Percentiles rank a stretch among this genome's conserved stretches.
Evolutionary conservation across 2,888 invertebrate genomes (phyloP).

Genomic region (Sympetrum striolatum): DNA sequence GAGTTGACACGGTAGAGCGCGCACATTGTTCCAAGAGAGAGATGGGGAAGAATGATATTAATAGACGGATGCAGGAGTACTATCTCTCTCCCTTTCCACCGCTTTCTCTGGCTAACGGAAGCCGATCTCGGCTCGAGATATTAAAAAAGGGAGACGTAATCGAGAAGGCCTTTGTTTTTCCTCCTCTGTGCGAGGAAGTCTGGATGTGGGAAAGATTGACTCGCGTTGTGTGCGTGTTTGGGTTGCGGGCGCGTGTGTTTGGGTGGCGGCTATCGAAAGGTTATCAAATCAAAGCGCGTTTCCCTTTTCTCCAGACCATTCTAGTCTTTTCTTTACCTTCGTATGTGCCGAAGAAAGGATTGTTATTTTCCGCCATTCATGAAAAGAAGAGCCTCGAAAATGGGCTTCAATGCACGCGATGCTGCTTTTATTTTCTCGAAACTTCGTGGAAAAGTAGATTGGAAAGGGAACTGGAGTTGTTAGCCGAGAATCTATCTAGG

Average conservation of each 20-base stretch:
- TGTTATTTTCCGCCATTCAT: background rate
- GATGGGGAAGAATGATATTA: background rate
- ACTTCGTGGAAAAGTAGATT: too few species aligned
- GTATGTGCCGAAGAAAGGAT: background rate
- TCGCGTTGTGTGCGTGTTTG: background rate
- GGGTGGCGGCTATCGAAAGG: background rate
- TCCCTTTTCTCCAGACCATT: too few species aligned
- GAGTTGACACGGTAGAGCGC: background rate
- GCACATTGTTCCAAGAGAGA: background rate
- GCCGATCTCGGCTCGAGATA: background rate
- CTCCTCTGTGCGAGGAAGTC: background rate
- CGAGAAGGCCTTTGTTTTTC: background rate
- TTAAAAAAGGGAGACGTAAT: background rate
- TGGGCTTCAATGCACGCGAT: background rate
- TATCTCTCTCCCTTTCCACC: background rate
- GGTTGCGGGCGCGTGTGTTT: background rate
- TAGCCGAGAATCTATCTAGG: background rate
- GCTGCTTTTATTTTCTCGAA: background rate
- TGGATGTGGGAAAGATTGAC: background rate
- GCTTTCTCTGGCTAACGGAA: background rate
- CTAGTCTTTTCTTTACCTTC: too few species aligned
- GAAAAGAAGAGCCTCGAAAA: background rate
- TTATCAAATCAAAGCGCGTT: too few species aligned
- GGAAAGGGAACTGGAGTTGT: background rate
- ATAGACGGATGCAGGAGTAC: background rate